Conservation (phyloP, 2,113 vertebrate species). For the Sebastes schlegelii region DNA sequence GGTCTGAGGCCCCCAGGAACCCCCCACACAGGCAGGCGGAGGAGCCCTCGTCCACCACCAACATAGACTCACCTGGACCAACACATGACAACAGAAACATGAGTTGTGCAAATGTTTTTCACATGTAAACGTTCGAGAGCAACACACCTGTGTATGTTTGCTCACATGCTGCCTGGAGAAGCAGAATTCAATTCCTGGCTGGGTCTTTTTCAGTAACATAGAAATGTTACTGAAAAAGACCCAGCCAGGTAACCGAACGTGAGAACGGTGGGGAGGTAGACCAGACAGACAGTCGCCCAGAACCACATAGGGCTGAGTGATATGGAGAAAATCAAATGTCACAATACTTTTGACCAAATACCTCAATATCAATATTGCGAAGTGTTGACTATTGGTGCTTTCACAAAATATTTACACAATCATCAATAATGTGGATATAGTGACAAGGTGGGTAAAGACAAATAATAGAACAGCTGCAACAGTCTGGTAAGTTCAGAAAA, state of each 20-base stretch:
- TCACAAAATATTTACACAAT: too few relatives aligned
- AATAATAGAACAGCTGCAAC: too few relatives aligned
- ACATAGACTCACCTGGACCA: conserved; percentile 62
- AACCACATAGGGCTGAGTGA: neutral
- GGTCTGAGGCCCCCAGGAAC: conserved; percentile 76
- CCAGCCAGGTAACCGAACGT: neutral
- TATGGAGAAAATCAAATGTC: too few relatives aligned
- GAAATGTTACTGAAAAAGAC: neutral
- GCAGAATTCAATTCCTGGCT: neutral
- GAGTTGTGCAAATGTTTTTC: neutral
- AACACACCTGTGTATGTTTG: neutral
- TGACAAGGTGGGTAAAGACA: too few relatives aligned
- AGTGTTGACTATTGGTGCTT: too few relatives aligned
- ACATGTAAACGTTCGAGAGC: too few relatives aligned
- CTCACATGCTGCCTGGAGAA: too few relatives aligned
- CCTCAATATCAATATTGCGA: too few relatives aligned
- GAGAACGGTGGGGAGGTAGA: neutral
- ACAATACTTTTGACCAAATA: too few relatives aligned
- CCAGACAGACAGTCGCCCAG: neutral
- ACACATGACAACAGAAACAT: conserved; percentile 16
- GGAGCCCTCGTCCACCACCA: conserved; percentile 81
- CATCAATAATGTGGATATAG: too few relatives aligned
- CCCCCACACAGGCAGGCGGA: conserved; percentile 65
- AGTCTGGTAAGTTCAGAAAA: too few relatives aligned
- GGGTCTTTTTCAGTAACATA: too few relatives aligned